phyloP scores from a whole-genome alignment of 2,888 invertebrate genomes.

The Melanostoma mellinum region DNA sequence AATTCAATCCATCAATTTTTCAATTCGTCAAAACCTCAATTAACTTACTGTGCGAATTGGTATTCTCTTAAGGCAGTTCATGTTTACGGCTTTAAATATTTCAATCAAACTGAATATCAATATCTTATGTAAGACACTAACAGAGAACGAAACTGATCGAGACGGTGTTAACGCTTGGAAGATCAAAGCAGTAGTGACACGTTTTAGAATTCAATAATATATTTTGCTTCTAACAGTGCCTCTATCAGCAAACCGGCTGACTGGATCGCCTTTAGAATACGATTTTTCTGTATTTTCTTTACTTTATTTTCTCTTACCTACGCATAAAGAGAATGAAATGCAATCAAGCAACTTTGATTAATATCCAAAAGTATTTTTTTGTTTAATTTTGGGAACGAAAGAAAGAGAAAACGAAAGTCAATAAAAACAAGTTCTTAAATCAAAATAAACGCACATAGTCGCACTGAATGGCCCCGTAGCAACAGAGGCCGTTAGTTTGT shows the following conservation, averaged over 20 bases:
- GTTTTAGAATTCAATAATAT: slow-evolving; percentile 28
- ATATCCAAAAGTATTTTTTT: too few species aligned
- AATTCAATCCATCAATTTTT: slow-evolving; percentile 15
- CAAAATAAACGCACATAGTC: too few species aligned
- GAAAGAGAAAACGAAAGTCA: too few species aligned
- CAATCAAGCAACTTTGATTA: background rate
- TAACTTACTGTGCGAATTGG: slow-evolving; percentile 79
- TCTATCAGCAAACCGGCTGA: slow-evolving; percentile 52
- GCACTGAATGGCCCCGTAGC: too few species aligned
- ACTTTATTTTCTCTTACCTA: background rate
- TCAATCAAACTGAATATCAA: slow-evolving; percentile 12
- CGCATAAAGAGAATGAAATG: background rate
- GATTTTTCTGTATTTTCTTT: slow-evolving; percentile 13
- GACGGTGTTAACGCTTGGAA: slow-evolving; percentile 53
- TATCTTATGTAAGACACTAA: background rate
- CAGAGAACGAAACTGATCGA: slow-evolving; percentile 1
- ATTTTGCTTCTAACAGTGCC: slow-evolving; percentile 41
- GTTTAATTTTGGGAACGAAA: too few species aligned
- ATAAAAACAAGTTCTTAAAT: too few species aligned
- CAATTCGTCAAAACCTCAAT: background rate
- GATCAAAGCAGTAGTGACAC: slow-evolving; percentile 63
- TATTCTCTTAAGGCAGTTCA: slow-evolving; percentile 80
- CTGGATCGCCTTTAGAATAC: slow-evolving; percentile 26
- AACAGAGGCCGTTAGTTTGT: too few species aligned
- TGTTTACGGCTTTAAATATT: slow-evolving; percentile 56